A percentile compares a stretch with the other conserved stretches of the same genome.
Conservation (phyloP, 2,888 invertebrate species). For the Hyposoter dolosus region DNA sequence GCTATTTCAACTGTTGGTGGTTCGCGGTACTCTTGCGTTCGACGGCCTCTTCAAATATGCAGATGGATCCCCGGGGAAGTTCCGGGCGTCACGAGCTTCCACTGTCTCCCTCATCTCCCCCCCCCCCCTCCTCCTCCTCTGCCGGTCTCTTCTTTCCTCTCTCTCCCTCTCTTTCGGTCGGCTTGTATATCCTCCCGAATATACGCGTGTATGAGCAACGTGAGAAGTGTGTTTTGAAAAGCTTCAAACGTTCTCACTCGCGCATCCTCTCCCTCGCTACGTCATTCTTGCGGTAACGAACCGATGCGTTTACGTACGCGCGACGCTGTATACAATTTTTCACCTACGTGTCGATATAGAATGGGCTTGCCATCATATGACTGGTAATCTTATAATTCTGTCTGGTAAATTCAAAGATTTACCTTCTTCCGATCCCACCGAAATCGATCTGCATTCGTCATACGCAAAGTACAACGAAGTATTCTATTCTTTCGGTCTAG, state of each 20-base stretch:
- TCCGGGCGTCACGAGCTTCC: constrained; percentile 52
- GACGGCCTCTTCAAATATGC: constrained; percentile 69
- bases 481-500: background rate
- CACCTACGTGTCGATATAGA: background rate
- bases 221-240: constrained; percentile 37
- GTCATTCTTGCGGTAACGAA: constrained; percentile 59
- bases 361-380: background rate
- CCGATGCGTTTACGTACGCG: constrained; percentile 22
- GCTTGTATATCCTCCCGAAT: constrained; percentile 5
- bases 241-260: constrained; percentile 20
- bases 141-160: background rate
- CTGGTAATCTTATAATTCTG: background rate
- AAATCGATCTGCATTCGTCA: background rate
- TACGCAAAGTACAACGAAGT: background rate
- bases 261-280: constrained; percentile 31
- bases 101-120: background rate
- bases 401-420: background rate
- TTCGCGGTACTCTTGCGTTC: constrained; percentile 24
- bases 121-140: background rate
- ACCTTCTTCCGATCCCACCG: background rate
- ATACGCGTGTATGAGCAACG: background rate
- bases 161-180: background rate
- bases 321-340: constrained; percentile 23
- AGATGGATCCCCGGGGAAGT: constrained; percentile 65
- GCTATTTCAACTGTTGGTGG: constrained; percentile 2